Evolutionary conservation across 2,113 vertebrate genomes (phyloP).

Genomic region (Hyperopisus bebe): DNA sequence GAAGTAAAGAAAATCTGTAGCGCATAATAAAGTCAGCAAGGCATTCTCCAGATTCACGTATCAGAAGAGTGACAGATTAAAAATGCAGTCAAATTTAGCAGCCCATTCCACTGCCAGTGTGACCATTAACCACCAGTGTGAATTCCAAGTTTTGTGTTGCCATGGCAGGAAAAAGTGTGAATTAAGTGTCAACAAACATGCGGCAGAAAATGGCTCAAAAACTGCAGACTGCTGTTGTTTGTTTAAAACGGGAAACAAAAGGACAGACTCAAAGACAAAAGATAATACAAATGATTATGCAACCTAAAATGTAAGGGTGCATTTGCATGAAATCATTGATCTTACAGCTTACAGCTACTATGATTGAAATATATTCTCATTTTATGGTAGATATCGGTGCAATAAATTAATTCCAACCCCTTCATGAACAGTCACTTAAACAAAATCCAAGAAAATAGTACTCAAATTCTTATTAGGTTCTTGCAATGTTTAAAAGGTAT

Average conservation of each 20-base stretch:
- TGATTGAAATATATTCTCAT: background rate
- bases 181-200: background rate
- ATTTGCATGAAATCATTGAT: background rate
- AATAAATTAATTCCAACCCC: background rate
- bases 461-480: background rate
- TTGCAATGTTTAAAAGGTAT: background rate
- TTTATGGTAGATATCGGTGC: background rate
- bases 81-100: background rate
- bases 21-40: background rate
- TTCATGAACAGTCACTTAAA: background rate
- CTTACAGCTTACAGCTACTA: background rate
- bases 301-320: background rate
- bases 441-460: background rate
- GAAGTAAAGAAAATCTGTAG: background rate
- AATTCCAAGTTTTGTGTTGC: background rate
- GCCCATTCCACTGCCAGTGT: background rate
- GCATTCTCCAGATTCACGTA: background rate
- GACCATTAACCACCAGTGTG: background rate
- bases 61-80: background rate
- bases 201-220: background rate
- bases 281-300: background rate
- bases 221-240: background rate
- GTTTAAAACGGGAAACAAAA: background rate
- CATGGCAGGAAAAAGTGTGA: background rate
- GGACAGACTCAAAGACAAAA: background rate